Percentiles rank a stretch among this genome's conserved stretches.
phyloP scores from a whole-genome alignment of 2,888 invertebrate genomes.

The Limnephilus lunatus region DNA sequence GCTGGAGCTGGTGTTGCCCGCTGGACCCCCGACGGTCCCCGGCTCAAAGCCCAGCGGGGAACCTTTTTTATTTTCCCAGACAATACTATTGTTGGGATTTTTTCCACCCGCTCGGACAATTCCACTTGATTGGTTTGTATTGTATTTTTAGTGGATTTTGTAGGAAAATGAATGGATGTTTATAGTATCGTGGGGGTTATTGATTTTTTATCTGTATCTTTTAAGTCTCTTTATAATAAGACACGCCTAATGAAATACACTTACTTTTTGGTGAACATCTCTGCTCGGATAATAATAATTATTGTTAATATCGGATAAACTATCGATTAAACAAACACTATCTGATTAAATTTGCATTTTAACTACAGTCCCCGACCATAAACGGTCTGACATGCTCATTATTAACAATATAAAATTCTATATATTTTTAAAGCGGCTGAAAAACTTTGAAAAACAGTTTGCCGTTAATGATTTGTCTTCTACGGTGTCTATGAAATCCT shows the following conservation, averaged over 20 bases:
- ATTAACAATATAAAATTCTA: neutral
- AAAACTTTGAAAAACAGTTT: neutral
- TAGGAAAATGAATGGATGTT: conserved; percentile 55
- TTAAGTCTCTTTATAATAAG: neutral
- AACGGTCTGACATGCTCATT: neutral
- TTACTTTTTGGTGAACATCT: neutral
- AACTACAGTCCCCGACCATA: neutral
- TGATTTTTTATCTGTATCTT: conserved; percentile 34
- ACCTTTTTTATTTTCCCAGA: conserved; percentile 52
- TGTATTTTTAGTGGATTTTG: conserved; percentile 62
- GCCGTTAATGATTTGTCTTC: neutral
- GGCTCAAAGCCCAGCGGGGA: conserved; percentile 53
- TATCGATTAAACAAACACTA: conserved; percentile 16
- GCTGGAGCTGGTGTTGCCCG: conserved; percentile 52
- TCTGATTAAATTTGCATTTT: conserved; percentile 43
- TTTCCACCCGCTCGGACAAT: conserved; percentile 51
- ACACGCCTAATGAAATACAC: conserved; percentile 31
- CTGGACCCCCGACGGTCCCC: conserved; percentile 52
- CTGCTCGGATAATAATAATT: neutral
- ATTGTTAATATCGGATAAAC: neutral
- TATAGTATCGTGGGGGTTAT: conserved; percentile 37
- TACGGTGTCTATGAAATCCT: neutral
- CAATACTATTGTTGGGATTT: conserved; percentile 55
- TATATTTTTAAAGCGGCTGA: neutral
- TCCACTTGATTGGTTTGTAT: conserved; percentile 62